Percentiles rank a stretch among this genome's conserved stretches.
Conservation (phyloP, 2,113 vertebrate species). For the Cyanoderma ruficeps region DNA sequence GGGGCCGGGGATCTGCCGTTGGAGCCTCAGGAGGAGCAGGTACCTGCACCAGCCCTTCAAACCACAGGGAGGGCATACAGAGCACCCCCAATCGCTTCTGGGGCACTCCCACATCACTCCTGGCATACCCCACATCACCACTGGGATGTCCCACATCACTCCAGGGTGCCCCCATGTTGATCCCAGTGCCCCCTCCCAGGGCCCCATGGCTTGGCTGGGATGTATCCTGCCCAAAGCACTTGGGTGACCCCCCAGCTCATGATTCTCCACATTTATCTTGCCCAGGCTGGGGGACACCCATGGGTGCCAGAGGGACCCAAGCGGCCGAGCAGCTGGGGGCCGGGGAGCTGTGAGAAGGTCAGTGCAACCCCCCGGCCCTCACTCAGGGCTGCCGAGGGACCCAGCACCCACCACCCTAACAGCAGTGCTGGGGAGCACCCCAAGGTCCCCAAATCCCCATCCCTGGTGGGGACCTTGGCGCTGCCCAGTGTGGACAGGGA, state of each 20-base stretch:
- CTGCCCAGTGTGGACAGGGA: not conserved
- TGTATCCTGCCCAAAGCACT: rapidly evolving
- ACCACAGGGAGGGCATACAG: not conserved
- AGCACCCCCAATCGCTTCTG: not conserved
- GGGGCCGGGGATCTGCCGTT: conserved; percentile 45
- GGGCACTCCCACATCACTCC: not conserved
- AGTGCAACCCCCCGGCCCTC: not conserved
- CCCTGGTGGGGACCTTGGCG: not conserved
- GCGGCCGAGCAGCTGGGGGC: conserved; percentile 48
- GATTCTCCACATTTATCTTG: not conserved
- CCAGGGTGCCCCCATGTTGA: not conserved
- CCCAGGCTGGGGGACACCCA: not conserved
- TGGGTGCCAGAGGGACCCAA: conserved; percentile 7
- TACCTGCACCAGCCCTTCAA: conserved; percentile 63
- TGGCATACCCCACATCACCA: rapidly evolving
- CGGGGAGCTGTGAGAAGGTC: conserved; percentile 74
- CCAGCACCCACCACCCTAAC: not conserved
- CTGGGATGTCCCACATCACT: not conserved
- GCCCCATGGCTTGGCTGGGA: not conserved
- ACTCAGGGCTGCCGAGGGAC: not conserved
- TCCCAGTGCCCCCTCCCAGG: not conserved
- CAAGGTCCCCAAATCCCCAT: not conserved
- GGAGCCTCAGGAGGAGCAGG: conserved; percentile 83
- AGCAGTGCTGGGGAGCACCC: not conserved
- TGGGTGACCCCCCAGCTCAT: rapidly evolving